Evolutionary conservation across 2,113 vertebrate species (phyloP), one percentile per base, ranked within the genome.

Genomic region (Paralichthys olivaceus): DNA sequence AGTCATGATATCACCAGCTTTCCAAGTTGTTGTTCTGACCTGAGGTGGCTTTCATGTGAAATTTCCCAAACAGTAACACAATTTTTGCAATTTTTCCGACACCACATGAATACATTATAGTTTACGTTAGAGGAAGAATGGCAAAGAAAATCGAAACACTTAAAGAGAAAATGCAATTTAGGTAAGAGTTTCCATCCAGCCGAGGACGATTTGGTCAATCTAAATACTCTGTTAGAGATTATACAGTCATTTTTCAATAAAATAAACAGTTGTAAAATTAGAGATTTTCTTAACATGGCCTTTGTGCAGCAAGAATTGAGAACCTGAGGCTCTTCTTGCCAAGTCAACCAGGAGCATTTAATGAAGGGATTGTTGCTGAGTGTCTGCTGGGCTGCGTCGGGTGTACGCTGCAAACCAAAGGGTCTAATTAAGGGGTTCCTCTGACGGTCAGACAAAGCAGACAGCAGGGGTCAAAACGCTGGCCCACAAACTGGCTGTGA

Each of bases 261-360:
- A 51, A 19, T 8, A 51, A 51, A 20, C 3, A 26, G 23, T 14
- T 22, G 62, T 74, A 75, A 83, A 66, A 69, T 74, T 28, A 29
- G 53, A 66, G 62, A 84, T 75, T 74, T 84, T 72, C 67, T 72
- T 61, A n/a, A n/a, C 49, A 53, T 53, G 68, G 69, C 61, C 79
- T 72, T 83, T 80, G 85, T 81, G 80, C 76, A 75, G 69, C 40
- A 81, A 72, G 64, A 75, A 74, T 28, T 49, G 69, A 28, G 19
- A 79, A 85, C 77, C 53, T 0, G 6, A 65, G 58, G 28, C 75
- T 79, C 57, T 64, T 69, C 74, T 63, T 88, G 89, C 84, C 81
- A 92, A 92, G 86, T 87, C 81, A 87, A 88, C 88, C 91, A 91
- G 87, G 87, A 92, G 86, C 83, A 80, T 93, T 93, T 91, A 93